A percentile compares a stretch with the other conserved stretches of the same genome.
These are phyloP conservation scores for Drosophila parvula DNA, from an alignment of 1,140 invertebrate species.

Conservation along the genomic window DNA sequence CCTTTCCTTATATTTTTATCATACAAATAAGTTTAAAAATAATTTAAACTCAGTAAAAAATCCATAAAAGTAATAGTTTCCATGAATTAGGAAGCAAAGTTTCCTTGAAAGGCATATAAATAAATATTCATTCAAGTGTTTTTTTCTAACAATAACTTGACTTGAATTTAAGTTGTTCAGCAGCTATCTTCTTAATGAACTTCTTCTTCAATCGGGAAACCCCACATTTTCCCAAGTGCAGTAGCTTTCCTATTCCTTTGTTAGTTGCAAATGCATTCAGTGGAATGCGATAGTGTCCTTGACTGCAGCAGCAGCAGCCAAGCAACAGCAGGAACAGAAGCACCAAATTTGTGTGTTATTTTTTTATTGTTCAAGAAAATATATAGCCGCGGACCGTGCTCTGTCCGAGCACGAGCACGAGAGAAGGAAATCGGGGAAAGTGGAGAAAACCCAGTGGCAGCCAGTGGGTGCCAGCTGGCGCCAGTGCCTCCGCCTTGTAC, in stretches of 20 bases:
- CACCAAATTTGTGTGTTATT: conserved; percentile 44
- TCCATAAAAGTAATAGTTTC: too few species aligned
- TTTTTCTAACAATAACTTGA: too few species aligned
- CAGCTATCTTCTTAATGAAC: not conserved
- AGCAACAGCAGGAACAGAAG: conserved; percentile 22
- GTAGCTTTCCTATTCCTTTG: not conserved
- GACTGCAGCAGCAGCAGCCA: conserved; percentile 12
- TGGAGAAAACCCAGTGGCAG: conserved; percentile 13
- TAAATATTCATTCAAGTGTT: too few species aligned
- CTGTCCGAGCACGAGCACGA: not conserved
- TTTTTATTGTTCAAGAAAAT: conserved; percentile 50
- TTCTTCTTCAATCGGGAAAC: too few species aligned
- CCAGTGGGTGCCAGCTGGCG: conserved; percentile 61
- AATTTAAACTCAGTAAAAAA: too few species aligned
- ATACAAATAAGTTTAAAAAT: too few species aligned
- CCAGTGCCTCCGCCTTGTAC: conserved; percentile 67
- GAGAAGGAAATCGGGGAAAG: not conserved
- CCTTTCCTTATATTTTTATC: too few species aligned
- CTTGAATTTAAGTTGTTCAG: not conserved
- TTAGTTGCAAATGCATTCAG: conserved; percentile 31
- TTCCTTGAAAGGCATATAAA: too few species aligned
- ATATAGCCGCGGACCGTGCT: conserved; percentile 28
- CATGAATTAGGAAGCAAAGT: too few species aligned
- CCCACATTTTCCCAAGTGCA: not conserved
- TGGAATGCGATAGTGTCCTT: conserved; percentile 27